Evolutionary conservation across 1,140 invertebrate species (phyloP).

Genomic region (Lithobius niger): DNA sequence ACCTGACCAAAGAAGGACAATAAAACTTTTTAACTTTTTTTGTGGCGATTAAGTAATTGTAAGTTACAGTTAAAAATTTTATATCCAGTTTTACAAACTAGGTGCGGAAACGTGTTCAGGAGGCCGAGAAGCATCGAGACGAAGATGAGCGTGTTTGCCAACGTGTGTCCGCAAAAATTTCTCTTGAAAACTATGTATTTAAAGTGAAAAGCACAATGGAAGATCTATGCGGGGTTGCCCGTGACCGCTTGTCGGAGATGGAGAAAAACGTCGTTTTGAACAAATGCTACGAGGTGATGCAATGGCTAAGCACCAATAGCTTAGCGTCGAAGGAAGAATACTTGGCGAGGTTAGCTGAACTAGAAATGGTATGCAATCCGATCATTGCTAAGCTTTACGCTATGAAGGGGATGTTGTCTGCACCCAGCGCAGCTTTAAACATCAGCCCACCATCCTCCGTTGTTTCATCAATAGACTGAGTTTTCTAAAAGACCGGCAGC

Average conservation of each 20-base stretch:
- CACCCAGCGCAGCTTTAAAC: no score
- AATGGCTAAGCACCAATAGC: conserved; percentile 35
- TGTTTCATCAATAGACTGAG: no score
- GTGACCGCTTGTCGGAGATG: conserved; percentile 39
- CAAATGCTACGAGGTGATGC: conserved; percentile 30
- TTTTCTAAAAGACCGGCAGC: no score
- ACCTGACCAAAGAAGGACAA: no score
- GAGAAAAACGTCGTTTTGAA: conserved; percentile 46
- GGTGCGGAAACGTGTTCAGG: conserved; percentile 93
- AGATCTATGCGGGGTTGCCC: conserved; percentile 22
- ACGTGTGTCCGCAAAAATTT: conserved; percentile 38
- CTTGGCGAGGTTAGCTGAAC: neutral
- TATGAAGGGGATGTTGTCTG: no score
- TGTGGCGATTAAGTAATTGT: no score
- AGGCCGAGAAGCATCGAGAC: conserved; percentile 86
- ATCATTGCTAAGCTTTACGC: neutral
- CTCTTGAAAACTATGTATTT: conserved; percentile 22
- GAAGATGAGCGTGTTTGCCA: conserved; percentile 81
- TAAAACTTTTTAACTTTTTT: no score
- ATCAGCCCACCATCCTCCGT: no score
- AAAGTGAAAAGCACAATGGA: conserved; percentile 16
- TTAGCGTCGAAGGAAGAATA: conserved; percentile 35
- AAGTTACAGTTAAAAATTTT: no score
- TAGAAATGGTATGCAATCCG: neutral
- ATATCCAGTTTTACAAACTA: no score